Conservation (phyloP, 2,888 invertebrate species). For the Nomada fucata region DNA sequence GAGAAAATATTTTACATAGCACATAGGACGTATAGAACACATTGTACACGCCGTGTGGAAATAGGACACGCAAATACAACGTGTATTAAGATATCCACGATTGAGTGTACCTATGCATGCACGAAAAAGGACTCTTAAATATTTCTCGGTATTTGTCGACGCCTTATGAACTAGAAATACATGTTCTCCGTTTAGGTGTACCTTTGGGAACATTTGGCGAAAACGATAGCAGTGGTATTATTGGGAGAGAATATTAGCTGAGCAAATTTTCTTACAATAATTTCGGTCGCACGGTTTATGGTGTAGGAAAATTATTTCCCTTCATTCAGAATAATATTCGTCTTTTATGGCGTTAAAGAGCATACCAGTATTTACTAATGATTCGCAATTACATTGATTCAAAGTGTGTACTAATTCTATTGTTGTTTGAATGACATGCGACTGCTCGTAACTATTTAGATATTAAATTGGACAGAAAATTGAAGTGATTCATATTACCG, state of each 20-base stretch:
- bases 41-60: constrained; percentile 34
- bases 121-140: constrained; percentile 1
- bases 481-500: neutral
- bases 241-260: neutral
- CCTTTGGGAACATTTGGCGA: neutral
- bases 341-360: neutral
- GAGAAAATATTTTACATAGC: constrained; percentile 74
- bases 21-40: neutral
- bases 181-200: no score
- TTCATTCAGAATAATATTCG: neutral
- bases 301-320: neutral
- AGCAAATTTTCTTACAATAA: neutral
- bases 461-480: neutral
- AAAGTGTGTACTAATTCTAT: neutral
- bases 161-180: constrained; percentile 5
- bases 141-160: constrained; percentile 41
- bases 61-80: constrained; percentile 32
- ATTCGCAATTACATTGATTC: neutral
- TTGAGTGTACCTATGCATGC: constrained; percentile 33
- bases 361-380: neutral
- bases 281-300: neutral
- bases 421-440: neutral
- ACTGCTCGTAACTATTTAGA: neutral
- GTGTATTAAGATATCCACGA: constrained; percentile 26
- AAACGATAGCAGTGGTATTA: neutral